Base-by-base conservation (phyloP, 2,113 vertebrate genomes). In the Xenopus borealis region DNA sequence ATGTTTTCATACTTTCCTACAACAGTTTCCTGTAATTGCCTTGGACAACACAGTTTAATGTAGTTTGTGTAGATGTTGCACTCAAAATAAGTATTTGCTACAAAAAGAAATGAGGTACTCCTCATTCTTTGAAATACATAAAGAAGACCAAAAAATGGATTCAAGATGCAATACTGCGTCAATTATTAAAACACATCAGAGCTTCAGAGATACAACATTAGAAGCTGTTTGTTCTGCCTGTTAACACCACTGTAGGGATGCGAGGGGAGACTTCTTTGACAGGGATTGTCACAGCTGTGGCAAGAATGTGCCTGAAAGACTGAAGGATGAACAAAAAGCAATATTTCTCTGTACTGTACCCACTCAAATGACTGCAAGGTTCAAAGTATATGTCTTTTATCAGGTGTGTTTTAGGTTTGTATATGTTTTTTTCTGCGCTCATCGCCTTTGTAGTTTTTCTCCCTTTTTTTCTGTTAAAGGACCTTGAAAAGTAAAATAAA, bases 171-270 rank as follows among this genome's bases (percentile, higher is more conserved):
- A 50, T 17, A 14, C 45, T 23, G 45, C 40, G 45, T 67, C 65
- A 67, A 67, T 67, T 50, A 50, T 67, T 47, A 67, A 67, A 67
- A 19, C 19, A 13, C 46, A 50, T 50, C 65, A 67, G 45, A 27
- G 65, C 65, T 67, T 67, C n/a, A 67, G 45, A 47, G 46, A 19
- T 27, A 47, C 46, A 61, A 40, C 40, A 23, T 67, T 67, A 67
- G 45, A 45, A 67, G 65, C 65, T 50, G 65, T 50, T 67, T 67
- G 65, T 67, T 67, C 65, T 20, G n/a, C 45, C 65, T 50, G 65
- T 50, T 67, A 47, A 46, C 46, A 50, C 50, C 65, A 19, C 46
- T 23, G 19, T 19, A 23, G 65, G 65, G 65, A 18, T 23, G 65
- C 46, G 45, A 50, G 18, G 18, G 40, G n/a, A 50, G 10, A 11